These are phyloP conservation scores for Rhinoptilus africanus DNA, from an alignment of 2,113 vertebrate species.

Conservation along the genomic window DNA sequence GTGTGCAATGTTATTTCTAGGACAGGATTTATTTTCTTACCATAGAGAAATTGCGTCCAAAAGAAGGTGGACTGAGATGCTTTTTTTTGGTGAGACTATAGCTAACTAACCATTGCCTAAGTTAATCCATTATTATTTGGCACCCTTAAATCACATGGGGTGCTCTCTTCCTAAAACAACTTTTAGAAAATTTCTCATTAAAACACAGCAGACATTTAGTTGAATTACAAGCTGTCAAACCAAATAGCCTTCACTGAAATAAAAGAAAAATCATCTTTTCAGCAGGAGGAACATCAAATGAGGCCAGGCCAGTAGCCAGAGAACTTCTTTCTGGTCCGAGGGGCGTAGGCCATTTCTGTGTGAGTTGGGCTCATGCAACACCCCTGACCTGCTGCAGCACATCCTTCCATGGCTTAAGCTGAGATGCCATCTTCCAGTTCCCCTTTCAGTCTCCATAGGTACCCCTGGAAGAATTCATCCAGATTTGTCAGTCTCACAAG, in stretches of 20 bases:
- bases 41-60: neutral
- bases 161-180: neutral
- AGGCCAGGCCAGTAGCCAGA: neutral
- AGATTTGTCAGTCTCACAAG: neutral
- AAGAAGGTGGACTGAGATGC: neutral
- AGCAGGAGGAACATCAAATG: neutral
- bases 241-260: neutral
- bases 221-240: neutral
- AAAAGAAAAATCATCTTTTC: neutral
- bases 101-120: neutral
- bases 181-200: neutral
- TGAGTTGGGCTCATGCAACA: neutral
- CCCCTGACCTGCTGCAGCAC: neutral
- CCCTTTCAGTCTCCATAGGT: neutral
- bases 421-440: neutral
- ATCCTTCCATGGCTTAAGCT: neutral
- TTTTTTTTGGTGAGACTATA: neutral
- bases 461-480: neutral
- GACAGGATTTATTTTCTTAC: neutral
- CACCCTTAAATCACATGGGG: neutral
- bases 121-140: neutral
- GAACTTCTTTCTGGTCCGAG: neutral
- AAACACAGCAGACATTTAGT: neutral
- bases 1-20: neutral
- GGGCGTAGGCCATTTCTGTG: neutral